Conservation (phyloP, 2,888 invertebrate species). For the Tupiocoris notatus region DNA sequence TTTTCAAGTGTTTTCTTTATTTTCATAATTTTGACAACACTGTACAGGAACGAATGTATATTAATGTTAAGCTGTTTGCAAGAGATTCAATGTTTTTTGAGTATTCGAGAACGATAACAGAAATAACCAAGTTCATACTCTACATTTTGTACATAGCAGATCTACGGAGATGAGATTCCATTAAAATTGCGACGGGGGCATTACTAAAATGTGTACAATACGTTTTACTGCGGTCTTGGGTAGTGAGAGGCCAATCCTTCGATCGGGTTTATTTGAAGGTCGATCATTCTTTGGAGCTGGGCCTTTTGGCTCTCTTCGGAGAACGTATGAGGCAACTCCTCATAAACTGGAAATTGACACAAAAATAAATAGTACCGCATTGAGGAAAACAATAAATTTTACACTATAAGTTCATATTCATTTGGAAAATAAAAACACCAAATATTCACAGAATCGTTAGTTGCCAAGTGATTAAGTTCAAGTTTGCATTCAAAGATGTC, state of each 20-base stretch:
- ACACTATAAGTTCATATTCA: no score
- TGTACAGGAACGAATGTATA: neutral
- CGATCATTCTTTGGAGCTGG: constrained; percentile 74
- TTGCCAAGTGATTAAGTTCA: no score
- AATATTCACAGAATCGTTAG: no score
- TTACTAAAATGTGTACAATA: neutral
- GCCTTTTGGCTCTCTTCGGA: constrained; percentile 69
- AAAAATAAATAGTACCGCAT: no score
- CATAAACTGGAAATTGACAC: constrained; percentile 21
- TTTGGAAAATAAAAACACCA: no score
- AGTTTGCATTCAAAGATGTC: no score
- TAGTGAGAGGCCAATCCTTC: constrained; percentile 74
- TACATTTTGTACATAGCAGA: neutral
- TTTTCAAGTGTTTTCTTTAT: neutral
- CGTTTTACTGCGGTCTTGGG: constrained; percentile 25
- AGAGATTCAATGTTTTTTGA: no score
- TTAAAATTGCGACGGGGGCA: neutral
- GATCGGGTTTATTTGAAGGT: constrained; percentile 74
- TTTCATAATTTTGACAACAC: neutral
- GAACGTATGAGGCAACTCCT: constrained; percentile 66
- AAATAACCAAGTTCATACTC: neutral
- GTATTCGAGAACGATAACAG: no score
- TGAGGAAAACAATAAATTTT: no score
- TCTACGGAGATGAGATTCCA: neutral
- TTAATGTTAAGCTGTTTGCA: no score